A percentile compares a stretch with the other conserved stretches of the same genome.
Evolutionary conservation across 2,113 vertebrate species (phyloP).

Genomic region (Pionites leucogaster): DNA sequence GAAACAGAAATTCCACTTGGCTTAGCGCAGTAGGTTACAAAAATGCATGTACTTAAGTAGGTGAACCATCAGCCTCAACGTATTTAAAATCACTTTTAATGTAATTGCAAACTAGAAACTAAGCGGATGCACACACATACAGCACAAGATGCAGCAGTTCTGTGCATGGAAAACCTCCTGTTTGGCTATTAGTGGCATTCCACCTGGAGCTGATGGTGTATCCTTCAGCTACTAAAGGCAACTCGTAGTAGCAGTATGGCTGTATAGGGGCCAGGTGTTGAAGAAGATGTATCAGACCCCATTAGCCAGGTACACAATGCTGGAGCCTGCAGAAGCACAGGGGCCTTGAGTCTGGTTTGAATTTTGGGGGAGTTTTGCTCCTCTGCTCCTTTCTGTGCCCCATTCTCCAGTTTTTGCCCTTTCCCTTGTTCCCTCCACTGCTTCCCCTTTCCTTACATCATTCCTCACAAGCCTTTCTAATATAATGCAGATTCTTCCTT

Average conservation of each 20-base stretch:
- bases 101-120: background rate
- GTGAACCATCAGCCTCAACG: background rate
- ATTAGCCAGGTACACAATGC: background rate
- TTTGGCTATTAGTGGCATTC: background rate
- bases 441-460: background rate
- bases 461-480: background rate
- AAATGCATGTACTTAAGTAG: background rate
- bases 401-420: background rate
- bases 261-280: rapidly evolving
- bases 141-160: background rate
- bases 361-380: background rate
- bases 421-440: background rate
- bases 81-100: background rate
- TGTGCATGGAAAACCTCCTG: background rate
- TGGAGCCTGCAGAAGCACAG: background rate
- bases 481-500: background rate
- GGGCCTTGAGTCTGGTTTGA: background rate
- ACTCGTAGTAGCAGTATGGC: background rate
- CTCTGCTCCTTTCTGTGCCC: background rate
- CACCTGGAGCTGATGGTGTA: background rate
- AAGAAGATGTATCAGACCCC: background rate
- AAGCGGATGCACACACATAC: background rate
- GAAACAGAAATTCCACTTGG: background rate
- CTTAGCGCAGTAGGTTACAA: background rate
- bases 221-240: background rate